Evolutionary conservation across 1,140 invertebrate species (phyloP).

Genomic region (Octopus sinensis): DNA sequence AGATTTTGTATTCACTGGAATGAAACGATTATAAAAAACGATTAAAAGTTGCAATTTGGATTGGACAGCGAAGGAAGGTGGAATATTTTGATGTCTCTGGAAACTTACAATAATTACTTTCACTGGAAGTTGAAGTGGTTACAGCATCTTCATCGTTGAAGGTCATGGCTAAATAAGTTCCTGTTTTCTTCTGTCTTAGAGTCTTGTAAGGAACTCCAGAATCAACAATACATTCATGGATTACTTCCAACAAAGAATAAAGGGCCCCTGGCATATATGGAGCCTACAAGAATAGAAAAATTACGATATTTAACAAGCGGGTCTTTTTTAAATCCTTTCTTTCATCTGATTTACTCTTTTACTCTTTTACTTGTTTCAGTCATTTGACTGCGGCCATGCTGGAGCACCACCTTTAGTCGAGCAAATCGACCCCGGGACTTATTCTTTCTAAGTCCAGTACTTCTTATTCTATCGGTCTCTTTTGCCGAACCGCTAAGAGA

Average conservation of each 20-base stretch:
- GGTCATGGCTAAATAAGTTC: constrained; percentile 29
- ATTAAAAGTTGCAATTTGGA: neutral
- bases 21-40: neutral
- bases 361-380: too few relatives aligned
- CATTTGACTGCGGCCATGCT: too few relatives aligned
- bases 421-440: too few relatives aligned
- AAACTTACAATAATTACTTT: too few relatives aligned
- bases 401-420: too few relatives aligned
- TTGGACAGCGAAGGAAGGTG: too few relatives aligned
- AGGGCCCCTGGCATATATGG: constrained; percentile 91
- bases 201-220: constrained; percentile 63
- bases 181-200: constrained; percentile 24
- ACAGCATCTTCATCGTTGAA: constrained; percentile 18
- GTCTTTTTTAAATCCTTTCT: neutral
- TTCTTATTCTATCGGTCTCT: too few relatives aligned
- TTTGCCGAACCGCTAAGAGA: too few relatives aligned
- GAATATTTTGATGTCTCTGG: too few relatives aligned
- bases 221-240: constrained; percentile 90
- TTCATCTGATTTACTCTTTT: too few relatives aligned
- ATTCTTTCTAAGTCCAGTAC: too few relatives aligned
- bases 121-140: too few relatives aligned
- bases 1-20: constrained; percentile 19
- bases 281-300: constrained; percentile 79
- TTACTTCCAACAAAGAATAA: constrained; percentile 81
- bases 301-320: neutral